Percentiles rank a stretch among this genome's conserved stretches.
Evolutionary conservation across 2,113 vertebrate species (phyloP).

Genomic region (Paradisaea rubra): DNA sequence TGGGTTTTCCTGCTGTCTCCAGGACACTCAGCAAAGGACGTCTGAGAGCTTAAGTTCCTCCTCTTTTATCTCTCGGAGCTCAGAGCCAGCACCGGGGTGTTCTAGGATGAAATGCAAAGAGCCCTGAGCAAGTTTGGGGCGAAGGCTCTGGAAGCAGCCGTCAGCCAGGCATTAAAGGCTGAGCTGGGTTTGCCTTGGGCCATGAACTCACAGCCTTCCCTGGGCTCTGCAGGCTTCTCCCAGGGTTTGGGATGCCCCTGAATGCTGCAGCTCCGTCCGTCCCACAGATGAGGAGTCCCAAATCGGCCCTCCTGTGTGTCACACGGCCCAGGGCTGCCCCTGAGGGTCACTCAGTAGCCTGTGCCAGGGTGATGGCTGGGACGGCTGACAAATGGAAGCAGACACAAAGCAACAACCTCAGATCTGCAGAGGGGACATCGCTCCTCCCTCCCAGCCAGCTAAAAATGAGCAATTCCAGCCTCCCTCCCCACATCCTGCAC

Average conservation of each 20-base stretch:
- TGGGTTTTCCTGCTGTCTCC: not conserved
- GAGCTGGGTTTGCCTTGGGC: not conserved
- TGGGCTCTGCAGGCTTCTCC: not conserved
- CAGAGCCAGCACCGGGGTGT: not conserved
- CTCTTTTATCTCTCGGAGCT: not conserved
- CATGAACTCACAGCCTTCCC: not conserved
- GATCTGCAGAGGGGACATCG: not conserved
- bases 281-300: not conserved
- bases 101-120: not conserved
- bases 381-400: not conserved
- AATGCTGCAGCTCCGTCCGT: not conserved
- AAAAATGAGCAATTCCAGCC: not conserved
- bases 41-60: not conserved
- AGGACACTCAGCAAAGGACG: not conserved
- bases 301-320: rapidly evolving
- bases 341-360: not conserved
- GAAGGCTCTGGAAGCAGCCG: not conserved
- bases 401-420: not conserved
- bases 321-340: not conserved
- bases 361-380: not conserved
- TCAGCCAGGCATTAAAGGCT: not conserved
- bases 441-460: not conserved
- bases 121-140: not conserved
- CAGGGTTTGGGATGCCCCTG: not conserved
- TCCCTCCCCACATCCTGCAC: not conserved